phyloP scores from a whole-genome alignment of 2,113 vertebrate genomes.

The Amazona vittata region DNA sequence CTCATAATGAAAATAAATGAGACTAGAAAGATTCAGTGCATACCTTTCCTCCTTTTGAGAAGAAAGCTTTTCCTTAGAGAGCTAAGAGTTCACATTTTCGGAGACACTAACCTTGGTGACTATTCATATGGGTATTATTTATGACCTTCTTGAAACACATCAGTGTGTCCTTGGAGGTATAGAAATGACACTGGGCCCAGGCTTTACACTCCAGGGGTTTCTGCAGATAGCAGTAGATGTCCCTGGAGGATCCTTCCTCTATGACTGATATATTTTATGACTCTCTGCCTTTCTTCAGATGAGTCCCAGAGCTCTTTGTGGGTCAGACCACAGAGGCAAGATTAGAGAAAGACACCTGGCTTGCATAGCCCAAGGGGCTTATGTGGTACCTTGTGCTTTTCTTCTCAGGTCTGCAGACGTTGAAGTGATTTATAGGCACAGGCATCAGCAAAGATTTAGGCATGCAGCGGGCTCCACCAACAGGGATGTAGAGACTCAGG shows the following conservation, averaged over 20 bases:
- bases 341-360: neutral
- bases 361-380: neutral
- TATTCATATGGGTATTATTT: neutral
- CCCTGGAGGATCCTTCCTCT: neutral
- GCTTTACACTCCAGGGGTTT: neutral
- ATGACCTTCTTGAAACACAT: neutral
- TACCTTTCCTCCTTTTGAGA: neutral
- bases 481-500: fast-evolving
- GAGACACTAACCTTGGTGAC: neutral
- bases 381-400: neutral
- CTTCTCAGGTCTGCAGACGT: neutral
- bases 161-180: neutral
- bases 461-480: fast-evolving
- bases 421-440: neutral
- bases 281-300: neutral
- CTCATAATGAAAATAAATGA: neutral
- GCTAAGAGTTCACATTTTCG: neutral
- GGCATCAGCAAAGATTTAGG: neutral
- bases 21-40: neutral
- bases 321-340: neutral
- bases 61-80: neutral
- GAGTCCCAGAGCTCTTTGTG: neutral
- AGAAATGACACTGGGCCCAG: neutral
- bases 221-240: neutral
- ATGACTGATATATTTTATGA: neutral